Evolutionary conservation across 2,113 vertebrate species (phyloP).

Genomic region (Atlantisia rogersi): DNA sequence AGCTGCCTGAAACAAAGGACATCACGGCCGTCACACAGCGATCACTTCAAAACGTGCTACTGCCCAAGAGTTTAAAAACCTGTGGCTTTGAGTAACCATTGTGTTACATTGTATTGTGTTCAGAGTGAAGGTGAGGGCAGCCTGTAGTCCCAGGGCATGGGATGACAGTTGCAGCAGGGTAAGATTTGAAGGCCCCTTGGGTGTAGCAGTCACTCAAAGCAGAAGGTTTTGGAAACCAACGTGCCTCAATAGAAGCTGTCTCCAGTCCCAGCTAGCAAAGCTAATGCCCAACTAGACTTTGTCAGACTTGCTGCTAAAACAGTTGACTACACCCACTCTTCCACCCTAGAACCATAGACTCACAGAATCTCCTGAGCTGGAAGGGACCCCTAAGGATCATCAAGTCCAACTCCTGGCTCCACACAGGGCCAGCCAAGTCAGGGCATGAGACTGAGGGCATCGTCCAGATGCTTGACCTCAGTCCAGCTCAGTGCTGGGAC

Average conservation of each 20-base stretch:
- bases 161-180: neutral
- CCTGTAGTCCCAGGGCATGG: neutral
- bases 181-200: neutral
- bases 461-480: no score
- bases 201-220: neutral
- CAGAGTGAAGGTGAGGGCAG: neutral
- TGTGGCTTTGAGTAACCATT: neutral
- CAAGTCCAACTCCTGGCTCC: no score
- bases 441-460: no score
- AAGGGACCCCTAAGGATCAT: no score
- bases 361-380: no score
- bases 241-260: neutral
- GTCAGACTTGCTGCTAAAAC: neutral
- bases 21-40: neutral
- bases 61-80: neutral
- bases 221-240: neutral
- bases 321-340: neutral
- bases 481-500: no score
- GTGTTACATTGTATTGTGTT: neutral
- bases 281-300: neutral
- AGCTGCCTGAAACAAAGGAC: conserved; percentile 55
- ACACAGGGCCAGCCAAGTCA: no score
- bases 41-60: neutral
- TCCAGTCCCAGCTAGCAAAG: neutral
- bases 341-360: neutral